Percentiles rank a stretch among this genome's conserved stretches.
Conservation (phyloP, 2,113 vertebrate species). For the Microcebus tavaratra region DNA sequence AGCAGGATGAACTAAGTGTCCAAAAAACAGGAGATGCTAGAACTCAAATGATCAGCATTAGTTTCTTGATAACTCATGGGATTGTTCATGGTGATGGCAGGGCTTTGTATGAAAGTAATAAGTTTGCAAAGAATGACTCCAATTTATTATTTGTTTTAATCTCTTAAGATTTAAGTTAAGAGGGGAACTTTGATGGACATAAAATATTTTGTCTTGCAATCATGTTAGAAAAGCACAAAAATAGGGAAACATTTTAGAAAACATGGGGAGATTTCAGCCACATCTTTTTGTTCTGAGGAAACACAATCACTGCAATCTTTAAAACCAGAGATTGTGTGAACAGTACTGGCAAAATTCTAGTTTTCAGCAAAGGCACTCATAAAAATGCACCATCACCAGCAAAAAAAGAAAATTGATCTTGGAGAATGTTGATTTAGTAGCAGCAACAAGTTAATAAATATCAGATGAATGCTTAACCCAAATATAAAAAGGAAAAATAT, state of each 20-base stretch:
- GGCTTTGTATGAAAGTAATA: background rate
- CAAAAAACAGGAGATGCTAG: no score
- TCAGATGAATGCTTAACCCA: background rate
- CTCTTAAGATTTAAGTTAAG: background rate
- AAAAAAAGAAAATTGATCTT: background rate
- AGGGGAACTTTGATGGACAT: background rate
- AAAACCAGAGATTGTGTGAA: background rate
- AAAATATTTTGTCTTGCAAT: background rate
- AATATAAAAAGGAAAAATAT: background rate
- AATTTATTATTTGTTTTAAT: background rate
- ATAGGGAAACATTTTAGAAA: background rate
- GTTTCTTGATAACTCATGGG: background rate
- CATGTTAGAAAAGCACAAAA: background rate
- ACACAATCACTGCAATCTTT: background rate
- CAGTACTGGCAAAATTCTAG: background rate
- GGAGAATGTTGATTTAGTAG: background rate
- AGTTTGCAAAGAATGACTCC: background rate
- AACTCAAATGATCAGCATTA: background rate
- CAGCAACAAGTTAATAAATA: background rate
- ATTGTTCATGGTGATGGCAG: background rate
- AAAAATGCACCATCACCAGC: background rate
- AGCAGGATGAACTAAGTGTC: background rate
- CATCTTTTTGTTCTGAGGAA: background rate
- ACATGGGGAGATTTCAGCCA: background rate
- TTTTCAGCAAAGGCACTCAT: background rate